Evolutionary conservation across 2,113 vertebrate species (phyloP).

Genomic region (Charadrius vociferus): DNA sequence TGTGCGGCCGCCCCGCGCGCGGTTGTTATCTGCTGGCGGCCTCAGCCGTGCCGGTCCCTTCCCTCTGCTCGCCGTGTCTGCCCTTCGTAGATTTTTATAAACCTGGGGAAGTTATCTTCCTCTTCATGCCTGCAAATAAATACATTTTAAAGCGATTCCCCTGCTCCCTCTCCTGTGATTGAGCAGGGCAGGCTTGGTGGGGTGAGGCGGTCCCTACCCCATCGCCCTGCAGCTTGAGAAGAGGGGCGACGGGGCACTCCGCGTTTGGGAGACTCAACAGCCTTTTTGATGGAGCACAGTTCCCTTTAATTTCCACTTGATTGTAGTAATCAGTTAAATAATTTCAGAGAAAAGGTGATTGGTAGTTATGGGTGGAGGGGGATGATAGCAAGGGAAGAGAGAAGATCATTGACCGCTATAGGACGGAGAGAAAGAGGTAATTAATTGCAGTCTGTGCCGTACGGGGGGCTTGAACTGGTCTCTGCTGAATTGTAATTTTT

Average conservation of each 20-base stretch:
- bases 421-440: neutral
- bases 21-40: neutral
- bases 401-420: neutral
- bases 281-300: neutral
- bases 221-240: too few species aligned
- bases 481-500: neutral
- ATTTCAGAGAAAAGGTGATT: neutral
- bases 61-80: neutral
- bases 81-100: neutral
- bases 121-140: neutral
- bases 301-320: neutral
- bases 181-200: neutral
- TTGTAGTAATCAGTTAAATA: constrained; percentile 13
- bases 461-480: neutral
- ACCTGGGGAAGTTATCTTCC: neutral
- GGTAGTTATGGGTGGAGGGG: neutral
- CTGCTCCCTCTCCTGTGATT: neutral
- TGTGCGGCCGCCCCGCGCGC: rapidly evolving
- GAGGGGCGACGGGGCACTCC: neutral
- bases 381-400: neutral
- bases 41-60: neutral
- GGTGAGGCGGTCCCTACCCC: neutral
- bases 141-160: neutral
- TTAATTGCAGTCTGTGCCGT: neutral
- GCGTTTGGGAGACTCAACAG: neutral